Conservation (phyloP, 2,888 invertebrate genomes). For the Cerastis leucographa region DNA sequence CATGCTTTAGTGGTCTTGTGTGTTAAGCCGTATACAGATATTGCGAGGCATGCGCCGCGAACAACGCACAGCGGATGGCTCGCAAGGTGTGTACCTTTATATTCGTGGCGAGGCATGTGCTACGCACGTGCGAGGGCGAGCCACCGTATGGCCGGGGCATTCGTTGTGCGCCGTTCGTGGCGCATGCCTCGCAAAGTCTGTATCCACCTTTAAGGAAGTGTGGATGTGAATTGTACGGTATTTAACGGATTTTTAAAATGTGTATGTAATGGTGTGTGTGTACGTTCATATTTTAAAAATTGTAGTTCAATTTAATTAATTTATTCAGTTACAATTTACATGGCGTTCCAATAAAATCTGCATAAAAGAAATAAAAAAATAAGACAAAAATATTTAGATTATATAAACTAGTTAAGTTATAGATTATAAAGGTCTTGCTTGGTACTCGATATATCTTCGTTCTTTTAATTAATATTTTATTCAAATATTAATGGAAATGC, state of each 20-base stretch:
- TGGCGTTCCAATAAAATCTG: slow-evolving; percentile 3
- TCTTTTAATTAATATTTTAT: slow-evolving; percentile 5
- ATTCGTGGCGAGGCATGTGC: too few species aligned
- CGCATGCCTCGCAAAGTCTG: too few species aligned
- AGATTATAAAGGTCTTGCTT: background rate
- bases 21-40: too few species aligned
- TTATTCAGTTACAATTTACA: background rate
- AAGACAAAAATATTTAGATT: background rate
- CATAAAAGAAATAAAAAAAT: slow-evolving; percentile 18
- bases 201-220: too few species aligned
- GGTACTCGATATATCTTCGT: slow-evolving; percentile 3
- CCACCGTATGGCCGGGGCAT: too few species aligned
- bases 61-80: too few species aligned
- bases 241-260: slow-evolving; percentile 1
- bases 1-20: too few species aligned
- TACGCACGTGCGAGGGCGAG: too few species aligned
- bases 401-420: background rate
- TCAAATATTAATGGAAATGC: too few species aligned
- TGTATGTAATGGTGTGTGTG: background rate
- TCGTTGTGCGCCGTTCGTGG: too few species aligned
- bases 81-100: too few species aligned
- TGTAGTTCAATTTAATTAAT: background rate
- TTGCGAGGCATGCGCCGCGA: too few species aligned
- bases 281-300: slow-evolving; percentile 11
- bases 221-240: background rate